A percentile compares a stretch with the other conserved stretches of the same genome.
These are phyloP conservation scores for Atherinomorus stipes DNA, from an alignment of 2,113 vertebrate species.

Conservation along the genomic window DNA sequence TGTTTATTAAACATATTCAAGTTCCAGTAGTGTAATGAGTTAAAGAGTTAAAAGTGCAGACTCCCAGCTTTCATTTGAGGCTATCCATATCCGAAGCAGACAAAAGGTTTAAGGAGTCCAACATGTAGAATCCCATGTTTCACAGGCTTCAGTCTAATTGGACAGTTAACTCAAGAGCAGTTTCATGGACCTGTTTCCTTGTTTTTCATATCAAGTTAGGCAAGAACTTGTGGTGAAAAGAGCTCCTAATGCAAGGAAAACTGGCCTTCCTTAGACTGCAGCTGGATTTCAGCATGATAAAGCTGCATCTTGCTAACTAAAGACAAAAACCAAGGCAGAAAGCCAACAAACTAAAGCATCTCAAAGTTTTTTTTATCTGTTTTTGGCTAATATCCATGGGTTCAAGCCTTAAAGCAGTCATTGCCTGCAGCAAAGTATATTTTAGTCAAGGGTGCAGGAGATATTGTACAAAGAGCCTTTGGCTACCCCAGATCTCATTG, in stretches of 20 bases:
- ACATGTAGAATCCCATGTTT: background rate
- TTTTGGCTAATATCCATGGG: background rate
- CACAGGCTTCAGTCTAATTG: conserved; percentile 7
- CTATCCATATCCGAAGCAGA: no score
- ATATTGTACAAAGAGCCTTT: background rate
- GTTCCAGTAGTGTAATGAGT: background rate
- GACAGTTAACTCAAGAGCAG: conserved; percentile 1
- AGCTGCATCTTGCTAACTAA: background rate
- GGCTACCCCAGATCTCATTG: background rate
- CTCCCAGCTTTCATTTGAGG: background rate
- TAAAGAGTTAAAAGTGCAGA: background rate
- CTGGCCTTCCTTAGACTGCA: background rate
- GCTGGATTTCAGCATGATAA: background rate
- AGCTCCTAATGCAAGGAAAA: background rate
- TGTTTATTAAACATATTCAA: background rate
- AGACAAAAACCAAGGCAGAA: background rate
- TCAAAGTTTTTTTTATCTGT: background rate
- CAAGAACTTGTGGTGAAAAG: background rate
- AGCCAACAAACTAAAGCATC: background rate
- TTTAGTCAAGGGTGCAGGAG: background rate
- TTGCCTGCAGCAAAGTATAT: background rate
- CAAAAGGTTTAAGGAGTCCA: background rate
- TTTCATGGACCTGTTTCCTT: background rate
- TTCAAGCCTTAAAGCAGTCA: background rate
- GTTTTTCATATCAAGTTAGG: background rate